Evolutionary conservation across 2,113 vertebrate genomes (phyloP), one percentile per base, ranked within the genome.

Genomic region (Ranitomeya variabilis): DNA sequence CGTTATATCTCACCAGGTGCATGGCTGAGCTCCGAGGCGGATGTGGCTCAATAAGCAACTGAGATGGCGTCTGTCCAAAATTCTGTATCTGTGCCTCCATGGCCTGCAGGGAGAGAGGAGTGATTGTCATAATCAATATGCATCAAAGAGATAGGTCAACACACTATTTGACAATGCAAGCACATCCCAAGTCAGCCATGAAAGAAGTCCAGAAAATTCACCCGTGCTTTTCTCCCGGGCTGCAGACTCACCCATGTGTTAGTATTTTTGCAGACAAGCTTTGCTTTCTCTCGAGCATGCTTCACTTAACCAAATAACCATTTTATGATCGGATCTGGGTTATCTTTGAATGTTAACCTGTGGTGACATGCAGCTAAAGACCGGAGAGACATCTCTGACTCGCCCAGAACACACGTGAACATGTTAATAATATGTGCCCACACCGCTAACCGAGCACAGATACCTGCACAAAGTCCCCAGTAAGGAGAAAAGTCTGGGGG

Each of bases 21-120:
- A 99, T 98, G 95, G 98, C 98, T 89, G 98, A 99, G 95, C 98
- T 99, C 93, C 98, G 96, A 93, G 98, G 98, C 83, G 98, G 98
- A 97, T 99, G 98, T 92, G 98, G 98, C 96, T 99, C 98, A 91
- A 99, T 99, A 94, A 99, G 98, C 96, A 99, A 96, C 97, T 99
- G 98, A 90, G 98, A 99, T 95, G 98, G 98, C 94, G 97, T 99
- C 96, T 99, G 98, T 97, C 98, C 98, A 96, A 98, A 96, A 93
- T 95, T 97, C 95, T 97, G 97, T 95, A 99, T 99, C 96, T 99
- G 98, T 80, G 94, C 95, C 95, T 99, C 98, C 94, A 97, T 98
- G 94, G 98, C 98, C 98, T 99, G 96, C 93, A 86, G 97, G 95
- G 87, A 92, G 91, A 93, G 91, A 93, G 95, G 93, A 95, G 94